A percentile compares a stretch with the other conserved stretches of the same genome.
phyloP scores from a whole-genome alignment of 2,888 invertebrate species.

The Diarsia brunnea region DNA sequence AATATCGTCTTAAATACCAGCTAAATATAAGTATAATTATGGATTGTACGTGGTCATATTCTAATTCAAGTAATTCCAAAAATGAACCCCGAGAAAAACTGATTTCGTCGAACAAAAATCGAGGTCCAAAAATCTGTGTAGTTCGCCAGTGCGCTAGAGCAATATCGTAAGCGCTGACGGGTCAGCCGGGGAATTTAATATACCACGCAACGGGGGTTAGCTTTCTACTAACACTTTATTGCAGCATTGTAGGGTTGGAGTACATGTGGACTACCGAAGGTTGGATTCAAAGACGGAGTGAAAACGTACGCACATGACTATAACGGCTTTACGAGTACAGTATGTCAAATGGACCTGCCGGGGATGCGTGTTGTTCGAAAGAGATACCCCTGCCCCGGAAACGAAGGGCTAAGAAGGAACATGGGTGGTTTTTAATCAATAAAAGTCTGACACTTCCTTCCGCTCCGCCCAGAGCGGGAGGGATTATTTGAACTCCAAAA shows the following conservation, averaged over 20 bases:
- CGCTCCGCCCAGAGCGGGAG: no score
- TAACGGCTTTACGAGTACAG: no score
- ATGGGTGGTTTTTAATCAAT: no score
- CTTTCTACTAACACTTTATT: slow-evolving; percentile 59
- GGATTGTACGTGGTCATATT: neutral
- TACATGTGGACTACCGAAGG: slow-evolving; percentile 25
- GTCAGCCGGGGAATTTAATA: slow-evolving; percentile 63
- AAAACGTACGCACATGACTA: neutral
- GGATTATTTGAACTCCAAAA: no score
- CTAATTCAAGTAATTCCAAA: neutral
- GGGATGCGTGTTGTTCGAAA: no score
- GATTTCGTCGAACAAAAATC: slow-evolving; percentile 5
- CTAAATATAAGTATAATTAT: neutral
- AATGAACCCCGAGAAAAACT: neutral
- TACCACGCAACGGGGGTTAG: slow-evolving; percentile 56
- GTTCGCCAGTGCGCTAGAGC: slow-evolving; percentile 21
- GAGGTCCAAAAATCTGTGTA: slow-evolving; percentile 22
- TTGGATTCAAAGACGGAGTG: neutral
- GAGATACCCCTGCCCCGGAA: no score
- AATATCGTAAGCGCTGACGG: slow-evolving; percentile 54
- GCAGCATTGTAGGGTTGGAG: slow-evolving; percentile 31
- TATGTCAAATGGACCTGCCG: no score
- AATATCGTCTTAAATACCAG: neutral
- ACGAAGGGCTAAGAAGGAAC: no score
- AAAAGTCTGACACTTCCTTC: no score